Percentiles rank a stretch among this genome's conserved stretches.
Conservation (phyloP, 2,888 invertebrate species). For the Bembecia ichneumoniformis region DNA sequence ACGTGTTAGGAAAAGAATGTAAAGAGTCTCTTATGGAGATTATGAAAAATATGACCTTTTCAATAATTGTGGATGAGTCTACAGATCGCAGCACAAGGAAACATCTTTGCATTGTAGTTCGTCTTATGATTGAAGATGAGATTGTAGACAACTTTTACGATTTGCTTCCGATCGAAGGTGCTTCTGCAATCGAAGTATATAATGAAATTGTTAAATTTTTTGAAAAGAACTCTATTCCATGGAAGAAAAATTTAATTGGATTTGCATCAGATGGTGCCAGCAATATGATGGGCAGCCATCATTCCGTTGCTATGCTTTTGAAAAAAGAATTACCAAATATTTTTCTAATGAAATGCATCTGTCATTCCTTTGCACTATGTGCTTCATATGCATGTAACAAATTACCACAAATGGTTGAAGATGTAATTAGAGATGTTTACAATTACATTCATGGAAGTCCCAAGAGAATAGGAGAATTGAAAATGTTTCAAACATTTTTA, state of each 20-base stretch:
- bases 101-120: constrained; percentile 15
- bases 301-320: not conserved
- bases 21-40: constrained; percentile 6
- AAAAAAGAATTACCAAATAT: not conserved
- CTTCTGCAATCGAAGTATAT: constrained; percentile 15
- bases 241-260: not conserved
- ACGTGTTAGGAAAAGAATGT: not conserved
- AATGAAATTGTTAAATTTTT: constrained; percentile 10
- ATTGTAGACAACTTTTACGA: constrained; percentile 18
- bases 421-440: not conserved
- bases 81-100: constrained; percentile 16
- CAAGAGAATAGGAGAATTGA: not conserved
- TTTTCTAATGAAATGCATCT: not conserved
- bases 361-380: not conserved
- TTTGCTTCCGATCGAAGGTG: constrained; percentile 16
- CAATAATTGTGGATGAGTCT: constrained; percentile 15
- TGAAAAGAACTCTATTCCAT: not conserved
- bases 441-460: not conserved
- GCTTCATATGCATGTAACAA: not conserved
- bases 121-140: constrained; percentile 11
- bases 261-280: not conserved
- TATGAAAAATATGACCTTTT: constrained; percentile 13
- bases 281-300: not conserved
- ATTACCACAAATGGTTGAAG: not conserved
- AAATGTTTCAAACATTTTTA: not conserved